A percentile compares a stretch with the other conserved stretches of the same genome.
Evolutionary conservation across 2,797 vertebrate genomes (phyloP).

Genomic region (Pachyuromys duprasi): DNA sequence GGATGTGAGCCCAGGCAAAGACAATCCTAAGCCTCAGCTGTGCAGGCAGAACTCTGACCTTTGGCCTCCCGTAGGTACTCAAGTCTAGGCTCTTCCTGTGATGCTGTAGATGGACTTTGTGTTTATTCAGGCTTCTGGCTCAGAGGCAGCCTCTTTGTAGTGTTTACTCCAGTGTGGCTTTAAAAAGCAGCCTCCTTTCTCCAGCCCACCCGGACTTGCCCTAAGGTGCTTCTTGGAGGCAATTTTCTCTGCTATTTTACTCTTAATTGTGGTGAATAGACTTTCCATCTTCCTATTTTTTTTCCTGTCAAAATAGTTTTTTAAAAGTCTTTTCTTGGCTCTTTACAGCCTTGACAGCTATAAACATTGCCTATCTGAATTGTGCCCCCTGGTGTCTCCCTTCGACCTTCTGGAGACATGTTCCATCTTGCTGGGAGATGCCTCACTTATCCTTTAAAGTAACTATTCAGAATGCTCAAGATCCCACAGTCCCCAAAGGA

Average conservation of each 20-base stretch:
- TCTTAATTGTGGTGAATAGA: neutral
- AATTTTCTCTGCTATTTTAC: constrained; percentile 50
- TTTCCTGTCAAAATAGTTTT: constrained; percentile 44
- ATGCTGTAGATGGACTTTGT: neutral
- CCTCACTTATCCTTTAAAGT: neutral
- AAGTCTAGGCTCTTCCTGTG: neutral
- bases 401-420: constrained; percentile 39
- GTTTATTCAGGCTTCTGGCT: neutral
- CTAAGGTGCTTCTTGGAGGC: constrained; percentile 18
- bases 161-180: neutral
- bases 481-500: neutral
- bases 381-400: neutral
- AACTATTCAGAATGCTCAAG: neutral
- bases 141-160: neutral
- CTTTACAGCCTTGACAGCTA: constrained; percentile 2
- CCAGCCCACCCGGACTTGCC: neutral
- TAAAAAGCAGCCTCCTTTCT: neutral
- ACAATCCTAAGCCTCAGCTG: neutral
- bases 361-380: neutral
- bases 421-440: neutral
- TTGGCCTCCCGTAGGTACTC: neutral
- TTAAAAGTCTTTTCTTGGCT: constrained; percentile 40
- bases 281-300: constrained; percentile 46
- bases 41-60: neutral
- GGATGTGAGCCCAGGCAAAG: neutral